These are phyloP conservation scores for Limonius californicus DNA, from an alignment of 1,140 invertebrate genomes.

Conservation along the genomic window DNA sequence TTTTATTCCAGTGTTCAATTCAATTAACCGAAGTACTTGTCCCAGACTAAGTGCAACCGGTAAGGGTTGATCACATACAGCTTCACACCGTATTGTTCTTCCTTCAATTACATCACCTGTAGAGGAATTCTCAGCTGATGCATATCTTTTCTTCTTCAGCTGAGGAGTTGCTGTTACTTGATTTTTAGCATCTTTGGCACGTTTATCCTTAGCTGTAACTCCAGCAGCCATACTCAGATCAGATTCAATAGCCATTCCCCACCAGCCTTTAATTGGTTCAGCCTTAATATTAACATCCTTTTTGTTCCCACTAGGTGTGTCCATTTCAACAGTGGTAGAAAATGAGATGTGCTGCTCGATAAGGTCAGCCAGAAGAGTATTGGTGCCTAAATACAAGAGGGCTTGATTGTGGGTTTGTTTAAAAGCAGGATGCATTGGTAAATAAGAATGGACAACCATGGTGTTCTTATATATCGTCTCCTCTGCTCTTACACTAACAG, in stretches of 20 bases:
- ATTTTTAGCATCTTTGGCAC: constrained; percentile 72
- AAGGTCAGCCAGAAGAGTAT: constrained; percentile 59
- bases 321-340: constrained; percentile 32
- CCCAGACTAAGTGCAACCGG: constrained; percentile 41
- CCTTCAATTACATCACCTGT: constrained; percentile 34
- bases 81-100: constrained; percentile 38
- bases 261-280: constrained; percentile 42
- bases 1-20: constrained; percentile 32
- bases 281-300: constrained; percentile 8
- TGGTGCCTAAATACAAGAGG: constrained; percentile 67
- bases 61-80: constrained; percentile 39
- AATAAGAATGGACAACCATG: constrained; percentile 47
- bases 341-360: constrained; percentile 51
- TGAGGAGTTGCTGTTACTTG: constrained; percentile 37
- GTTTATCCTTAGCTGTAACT: constrained; percentile 78
- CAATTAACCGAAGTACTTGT: constrained; percentile 42
- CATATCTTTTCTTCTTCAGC: constrained; percentile 44
- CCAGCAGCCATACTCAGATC: constrained; percentile 75
- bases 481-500: constrained; percentile 52
- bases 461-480: constrained; percentile 44
- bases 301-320: constrained; percentile 16
- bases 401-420: constrained; percentile 55
- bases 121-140: constrained; percentile 20
- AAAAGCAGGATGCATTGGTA: constrained; percentile 42
- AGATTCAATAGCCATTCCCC: constrained; percentile 50